A percentile compares a stretch with the other conserved stretches of the same genome.
Evolutionary conservation across 1,140 invertebrate species (phyloP).

Genomic region (Drosophila saltans): DNA sequence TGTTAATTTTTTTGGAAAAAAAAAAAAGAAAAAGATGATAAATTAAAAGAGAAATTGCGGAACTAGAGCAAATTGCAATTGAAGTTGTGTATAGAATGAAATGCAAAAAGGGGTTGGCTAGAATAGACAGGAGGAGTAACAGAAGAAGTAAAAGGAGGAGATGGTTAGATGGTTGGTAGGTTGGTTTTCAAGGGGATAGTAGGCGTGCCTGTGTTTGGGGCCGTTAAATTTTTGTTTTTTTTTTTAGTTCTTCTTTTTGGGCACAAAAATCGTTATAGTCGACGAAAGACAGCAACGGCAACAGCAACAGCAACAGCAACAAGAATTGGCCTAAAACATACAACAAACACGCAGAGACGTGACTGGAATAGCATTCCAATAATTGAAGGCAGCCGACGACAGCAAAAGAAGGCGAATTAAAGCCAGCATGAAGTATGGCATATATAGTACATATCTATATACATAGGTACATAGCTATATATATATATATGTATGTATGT

Average conservation of each 20-base stretch:
- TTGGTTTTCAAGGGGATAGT: neutral
- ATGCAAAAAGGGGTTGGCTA: neutral
- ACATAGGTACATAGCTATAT: neutral
- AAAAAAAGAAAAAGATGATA: slow-evolving; percentile 49
- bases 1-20: slow-evolving; percentile 8
- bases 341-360: slow-evolving; percentile 67
- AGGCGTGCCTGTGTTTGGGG: slow-evolving; percentile 2
- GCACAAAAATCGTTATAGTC: slow-evolving; percentile 17
- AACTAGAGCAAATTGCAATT: slow-evolving; percentile 32
- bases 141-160: neutral
- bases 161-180: neutral
- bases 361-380: slow-evolving; percentile 72
- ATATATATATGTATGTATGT: neutral
- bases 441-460: neutral
- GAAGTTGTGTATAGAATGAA: slow-evolving; percentile 7
- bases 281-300: slow-evolving; percentile 35
- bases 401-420: slow-evolving; percentile 68
- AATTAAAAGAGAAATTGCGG: neutral
- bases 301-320: neutral
- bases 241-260: slow-evolving; percentile 3
- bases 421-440: slow-evolving; percentile 67
- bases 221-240: slow-evolving; percentile 5
- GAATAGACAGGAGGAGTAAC: slow-evolving; percentile 1
- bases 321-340: slow-evolving; percentile 20
- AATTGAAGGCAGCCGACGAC: slow-evolving; percentile 63